Evolutionary conservation across 1,140 invertebrate genomes (phyloP).

Genomic region (Drosophila obscura): DNA sequence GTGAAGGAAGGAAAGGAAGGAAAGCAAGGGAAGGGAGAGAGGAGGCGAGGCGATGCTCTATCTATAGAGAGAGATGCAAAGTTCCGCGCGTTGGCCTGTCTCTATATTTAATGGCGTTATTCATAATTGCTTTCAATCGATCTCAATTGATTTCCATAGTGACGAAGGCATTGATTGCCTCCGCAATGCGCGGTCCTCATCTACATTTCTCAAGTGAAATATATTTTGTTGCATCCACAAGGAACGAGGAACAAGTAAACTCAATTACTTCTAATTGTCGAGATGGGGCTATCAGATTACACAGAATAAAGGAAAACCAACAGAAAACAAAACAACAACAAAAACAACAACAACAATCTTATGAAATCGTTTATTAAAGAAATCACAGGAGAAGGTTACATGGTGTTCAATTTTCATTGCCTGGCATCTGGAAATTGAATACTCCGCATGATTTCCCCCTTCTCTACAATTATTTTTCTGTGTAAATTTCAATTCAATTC

Average conservation of each 20-base stretch:
- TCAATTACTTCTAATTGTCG: slow-evolving; percentile 50
- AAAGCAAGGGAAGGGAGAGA: no score
- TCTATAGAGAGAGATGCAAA: no score
- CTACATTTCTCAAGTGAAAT: slow-evolving; percentile 17
- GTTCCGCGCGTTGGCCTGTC: no score
- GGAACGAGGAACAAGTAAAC: slow-evolving; percentile 33
- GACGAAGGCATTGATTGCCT: slow-evolving; percentile 74
- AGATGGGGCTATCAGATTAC: slow-evolving; percentile 42
- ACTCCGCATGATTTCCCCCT: no score
- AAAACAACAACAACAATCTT: slow-evolving; percentile 36
- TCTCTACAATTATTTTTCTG: no score
- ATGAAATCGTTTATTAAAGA: slow-evolving; percentile 30
- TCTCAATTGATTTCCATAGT: slow-evolving; percentile 75
- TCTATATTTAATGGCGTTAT: slow-evolving; percentile 46
- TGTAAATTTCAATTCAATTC: not conserved
- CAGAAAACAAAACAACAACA: not conserved
- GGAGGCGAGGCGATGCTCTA: no score
- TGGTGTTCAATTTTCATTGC: slow-evolving; percentile 19
- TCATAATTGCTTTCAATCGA: slow-evolving; percentile 73
- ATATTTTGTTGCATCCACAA: slow-evolving; percentile 14
- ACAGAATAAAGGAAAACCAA: slow-evolving; percentile 16
- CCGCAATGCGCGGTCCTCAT: not conserved
- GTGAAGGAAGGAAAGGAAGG: no score
- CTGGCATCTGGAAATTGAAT: no score
- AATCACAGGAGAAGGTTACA: slow-evolving; percentile 50